Conservation (phyloP, 2,888 invertebrate species). For the Drosophila affinis region DNA sequence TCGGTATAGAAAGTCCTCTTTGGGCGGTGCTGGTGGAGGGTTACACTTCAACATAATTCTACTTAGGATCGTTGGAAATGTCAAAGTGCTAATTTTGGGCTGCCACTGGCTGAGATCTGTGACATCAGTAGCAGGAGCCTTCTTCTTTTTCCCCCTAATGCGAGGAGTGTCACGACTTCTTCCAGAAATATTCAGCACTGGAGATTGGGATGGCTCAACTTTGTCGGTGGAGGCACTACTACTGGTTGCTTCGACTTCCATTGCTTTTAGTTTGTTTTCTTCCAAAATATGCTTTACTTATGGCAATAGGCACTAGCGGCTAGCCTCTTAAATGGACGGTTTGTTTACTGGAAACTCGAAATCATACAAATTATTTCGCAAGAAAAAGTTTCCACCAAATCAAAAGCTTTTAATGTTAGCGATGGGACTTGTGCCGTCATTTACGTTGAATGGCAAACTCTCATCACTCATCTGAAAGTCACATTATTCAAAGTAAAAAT, state of each 20-base stretch:
- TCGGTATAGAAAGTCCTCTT: background rate
- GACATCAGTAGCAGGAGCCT: background rate
- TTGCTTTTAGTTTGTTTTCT: background rate
- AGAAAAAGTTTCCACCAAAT: constrained; percentile 3
- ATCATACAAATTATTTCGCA: constrained; percentile 17
- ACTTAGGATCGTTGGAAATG: constrained; percentile 28
- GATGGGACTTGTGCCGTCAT: background rate
- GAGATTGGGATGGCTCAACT: background rate
- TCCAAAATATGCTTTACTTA: background rate
- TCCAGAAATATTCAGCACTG: constrained; percentile 25
- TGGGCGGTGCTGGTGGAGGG: background rate
- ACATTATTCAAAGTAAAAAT: background rate
- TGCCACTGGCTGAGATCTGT: background rate
- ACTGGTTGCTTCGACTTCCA: constrained; percentile 3
- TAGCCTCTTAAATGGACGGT: constrained; percentile 3
- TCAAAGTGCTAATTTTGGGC: constrained; percentile 5
- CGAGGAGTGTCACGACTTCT: constrained; percentile 10
- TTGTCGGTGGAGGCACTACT: background rate
- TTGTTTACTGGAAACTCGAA: constrained; percentile 10
- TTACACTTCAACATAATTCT: constrained; percentile 22
- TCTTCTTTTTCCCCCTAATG: constrained; percentile 25
- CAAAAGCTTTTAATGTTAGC: constrained; percentile 5
- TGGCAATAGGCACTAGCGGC: background rate
- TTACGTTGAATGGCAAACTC: constrained; percentile 7
- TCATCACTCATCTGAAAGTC: background rate